A percentile compares a stretch with the other conserved stretches of the same genome.
phyloP scores from a whole-genome alignment of 2,888 invertebrate species.

The Caenorhabditis doughertyi region DNA sequence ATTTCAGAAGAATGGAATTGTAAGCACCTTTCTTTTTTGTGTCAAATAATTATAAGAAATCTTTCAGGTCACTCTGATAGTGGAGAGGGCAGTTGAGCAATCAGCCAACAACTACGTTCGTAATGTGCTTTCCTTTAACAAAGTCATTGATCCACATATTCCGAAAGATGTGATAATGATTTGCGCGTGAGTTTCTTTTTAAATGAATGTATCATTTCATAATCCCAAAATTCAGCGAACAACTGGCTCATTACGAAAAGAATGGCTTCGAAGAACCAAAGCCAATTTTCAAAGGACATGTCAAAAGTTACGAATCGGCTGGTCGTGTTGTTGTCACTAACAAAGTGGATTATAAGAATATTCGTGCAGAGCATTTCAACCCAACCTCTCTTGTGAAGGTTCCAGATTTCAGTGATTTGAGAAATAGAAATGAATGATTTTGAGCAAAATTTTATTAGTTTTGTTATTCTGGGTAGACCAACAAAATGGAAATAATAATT shows the following conservation, averaged over 20 bases:
- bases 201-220: not conserved
- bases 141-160: constrained; percentile 24
- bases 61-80: constrained; percentile 29
- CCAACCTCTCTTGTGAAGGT: not conserved
- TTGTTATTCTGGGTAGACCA: too few relatives aligned
- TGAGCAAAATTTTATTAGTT: too few relatives aligned
- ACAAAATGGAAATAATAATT: too few relatives aligned
- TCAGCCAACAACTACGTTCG: not conserved
- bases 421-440: not conserved
- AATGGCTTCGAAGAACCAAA: constrained; percentile 5
- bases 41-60: not conserved
- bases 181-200: not conserved
- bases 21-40: not conserved
- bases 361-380: not conserved
- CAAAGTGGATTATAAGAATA: not conserved
- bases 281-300: constrained; percentile 17
- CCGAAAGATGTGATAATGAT: constrained; percentile 15
- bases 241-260: constrained; percentile 11
- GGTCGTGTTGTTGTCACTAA: not conserved
- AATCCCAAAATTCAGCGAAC: not conserved
- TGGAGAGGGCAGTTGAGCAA: constrained; percentile 21
- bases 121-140: constrained; percentile 8
- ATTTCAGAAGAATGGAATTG: constrained; percentile 42
- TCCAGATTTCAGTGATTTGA: not conserved
- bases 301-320: not conserved